Evolutionary conservation across 2,113 vertebrate species (phyloP).

Genomic region (Lamprologus ornatipinnis): DNA sequence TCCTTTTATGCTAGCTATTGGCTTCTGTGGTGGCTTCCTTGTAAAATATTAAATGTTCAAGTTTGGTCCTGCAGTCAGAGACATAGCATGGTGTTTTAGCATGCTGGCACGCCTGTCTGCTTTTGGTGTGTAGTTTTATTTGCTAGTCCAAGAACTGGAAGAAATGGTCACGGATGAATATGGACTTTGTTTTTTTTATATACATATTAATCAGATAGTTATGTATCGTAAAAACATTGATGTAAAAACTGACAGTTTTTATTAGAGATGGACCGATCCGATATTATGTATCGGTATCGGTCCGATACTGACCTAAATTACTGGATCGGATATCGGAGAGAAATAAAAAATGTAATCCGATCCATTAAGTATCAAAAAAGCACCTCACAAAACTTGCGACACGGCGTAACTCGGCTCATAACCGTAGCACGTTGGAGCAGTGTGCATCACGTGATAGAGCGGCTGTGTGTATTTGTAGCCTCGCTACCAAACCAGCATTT

Average conservation of each 20-base stretch:
- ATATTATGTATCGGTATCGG: too few species aligned
- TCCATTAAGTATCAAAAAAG: too few species aligned
- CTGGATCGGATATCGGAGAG: too few species aligned
- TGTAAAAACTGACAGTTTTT: neutral
- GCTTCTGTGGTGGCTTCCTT: neutral
- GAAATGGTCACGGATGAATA: neutral
- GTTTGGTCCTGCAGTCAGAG: neutral
- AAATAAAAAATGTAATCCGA: too few species aligned
- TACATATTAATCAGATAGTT: neutral
- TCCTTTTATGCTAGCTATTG: constrained; percentile 20
- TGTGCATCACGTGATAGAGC: too few species aligned
- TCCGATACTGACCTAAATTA: too few species aligned
- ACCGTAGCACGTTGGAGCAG: too few species aligned
- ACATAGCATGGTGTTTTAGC: neutral
- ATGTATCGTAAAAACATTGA: neutral
- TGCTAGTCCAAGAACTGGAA: neutral
- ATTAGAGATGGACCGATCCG: too few species aligned
- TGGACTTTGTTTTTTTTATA: neutral
- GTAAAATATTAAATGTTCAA: constrained; percentile 10
- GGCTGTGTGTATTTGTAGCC: too few species aligned
- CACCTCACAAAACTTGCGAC: too few species aligned
- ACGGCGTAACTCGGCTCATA: too few species aligned
- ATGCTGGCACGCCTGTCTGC: neutral
- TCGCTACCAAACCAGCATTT: too few species aligned
- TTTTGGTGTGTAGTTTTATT: neutral